Evolutionary conservation across 2,888 invertebrate species (phyloP).

Genomic region (Melanotus villosus): DNA sequence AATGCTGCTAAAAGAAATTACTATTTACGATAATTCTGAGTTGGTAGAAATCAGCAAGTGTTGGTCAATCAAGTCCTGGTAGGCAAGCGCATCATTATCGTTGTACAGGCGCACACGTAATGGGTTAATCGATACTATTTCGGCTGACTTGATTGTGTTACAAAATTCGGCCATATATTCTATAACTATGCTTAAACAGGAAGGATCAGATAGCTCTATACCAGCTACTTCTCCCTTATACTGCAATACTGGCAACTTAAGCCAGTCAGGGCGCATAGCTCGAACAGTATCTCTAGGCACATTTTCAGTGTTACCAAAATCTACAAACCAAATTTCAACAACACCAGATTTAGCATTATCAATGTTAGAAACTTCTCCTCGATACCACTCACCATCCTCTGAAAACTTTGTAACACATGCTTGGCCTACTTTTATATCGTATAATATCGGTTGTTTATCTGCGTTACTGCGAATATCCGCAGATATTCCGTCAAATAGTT

Average conservation of each 20-base stretch:
- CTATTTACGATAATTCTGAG: neutral
- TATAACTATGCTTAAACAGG: constrained; percentile 35
- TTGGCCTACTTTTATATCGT: constrained; percentile 69
- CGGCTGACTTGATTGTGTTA: constrained; percentile 49
- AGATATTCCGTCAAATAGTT: constrained; percentile 70
- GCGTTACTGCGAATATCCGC: constrained; percentile 70
- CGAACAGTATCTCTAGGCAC: constrained; percentile 69
- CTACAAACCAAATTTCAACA: constrained; percentile 79
- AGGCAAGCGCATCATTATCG: constrained; percentile 53
- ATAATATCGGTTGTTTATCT: constrained; percentile 66
- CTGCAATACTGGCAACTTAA: constrained; percentile 70
- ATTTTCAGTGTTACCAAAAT: constrained; percentile 79
- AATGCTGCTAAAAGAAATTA: neutral
- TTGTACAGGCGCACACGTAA: constrained; percentile 58
- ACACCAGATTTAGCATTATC: constrained; percentile 62
- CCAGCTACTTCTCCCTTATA: constrained; percentile 69
- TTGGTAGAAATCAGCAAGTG: neutral
- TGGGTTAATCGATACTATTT: constrained; percentile 55
- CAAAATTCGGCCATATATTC: constrained; percentile 53
- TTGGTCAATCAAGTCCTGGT: constrained; percentile 56
- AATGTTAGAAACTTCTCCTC: constrained; percentile 75
- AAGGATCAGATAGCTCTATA: constrained; percentile 47
- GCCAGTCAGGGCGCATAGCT: constrained; percentile 70
- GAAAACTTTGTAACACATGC: constrained; percentile 77
- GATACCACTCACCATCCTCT: constrained; percentile 79